phyloP scores from a whole-genome alignment of 2,113 vertebrate species.

The Cervus canadensis region DNA sequence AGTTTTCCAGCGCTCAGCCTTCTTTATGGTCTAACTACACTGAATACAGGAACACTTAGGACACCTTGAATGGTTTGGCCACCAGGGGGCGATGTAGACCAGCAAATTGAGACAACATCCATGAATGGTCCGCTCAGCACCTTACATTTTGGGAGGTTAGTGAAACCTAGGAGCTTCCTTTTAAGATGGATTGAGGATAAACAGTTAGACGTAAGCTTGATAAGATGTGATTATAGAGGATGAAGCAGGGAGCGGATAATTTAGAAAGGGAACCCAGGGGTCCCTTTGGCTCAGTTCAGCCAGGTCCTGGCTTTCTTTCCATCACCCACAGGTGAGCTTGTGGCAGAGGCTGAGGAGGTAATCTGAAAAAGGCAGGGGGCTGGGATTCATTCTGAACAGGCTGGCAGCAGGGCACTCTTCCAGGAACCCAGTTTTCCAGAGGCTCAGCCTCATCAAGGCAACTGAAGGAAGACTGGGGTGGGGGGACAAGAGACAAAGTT shows the following conservation, averaged over 20 bases:
- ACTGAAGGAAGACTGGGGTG: neutral
- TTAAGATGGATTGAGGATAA: neutral
- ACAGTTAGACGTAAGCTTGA: neutral
- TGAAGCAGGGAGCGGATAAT: too few species aligned
- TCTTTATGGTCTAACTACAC: neutral
- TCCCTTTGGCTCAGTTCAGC: neutral
- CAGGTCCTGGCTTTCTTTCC: neutral
- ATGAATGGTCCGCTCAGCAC: rapidly evolving
- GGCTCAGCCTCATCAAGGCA: neutral
- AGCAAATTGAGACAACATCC: neutral
- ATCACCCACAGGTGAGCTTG: too few species aligned
- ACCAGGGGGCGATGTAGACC: constrained; percentile 72
- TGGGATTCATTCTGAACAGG: neutral
- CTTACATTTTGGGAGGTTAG: neutral
- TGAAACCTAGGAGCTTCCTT: neutral
- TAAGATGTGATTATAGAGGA: neutral
- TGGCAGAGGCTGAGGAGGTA: neutral
- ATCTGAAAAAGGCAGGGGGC: too few species aligned
- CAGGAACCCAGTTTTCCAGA: neutral
- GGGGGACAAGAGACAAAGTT: neutral
- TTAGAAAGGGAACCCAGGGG: neutral
- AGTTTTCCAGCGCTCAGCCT: neutral
- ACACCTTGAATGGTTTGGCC: constrained; percentile 40
- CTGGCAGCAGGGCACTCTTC: neutral
- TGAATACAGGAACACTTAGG: neutral